A percentile compares a stretch with the other conserved stretches of the same genome.
These are phyloP conservation scores for Falcunculus frontatus DNA, from an alignment of 2,113 vertebrate species.

Conservation along the genomic window DNA sequence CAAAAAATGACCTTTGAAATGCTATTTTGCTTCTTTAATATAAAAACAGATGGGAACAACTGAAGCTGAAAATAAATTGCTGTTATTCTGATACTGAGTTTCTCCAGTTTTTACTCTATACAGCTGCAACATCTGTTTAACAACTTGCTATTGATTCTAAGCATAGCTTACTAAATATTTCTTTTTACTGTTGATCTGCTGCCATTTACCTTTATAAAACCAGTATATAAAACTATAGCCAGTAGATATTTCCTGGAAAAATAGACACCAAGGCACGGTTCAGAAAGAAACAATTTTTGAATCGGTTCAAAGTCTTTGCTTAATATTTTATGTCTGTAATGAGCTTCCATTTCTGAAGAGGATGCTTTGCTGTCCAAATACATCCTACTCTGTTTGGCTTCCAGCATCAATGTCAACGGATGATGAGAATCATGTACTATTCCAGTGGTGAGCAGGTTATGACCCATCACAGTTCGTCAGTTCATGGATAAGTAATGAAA, in stretches of 20 bases:
- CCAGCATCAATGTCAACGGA: neutral
- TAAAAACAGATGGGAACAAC: neutral
- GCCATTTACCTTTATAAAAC: neutral
- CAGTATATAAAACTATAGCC: neutral
- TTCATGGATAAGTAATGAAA: constrained; percentile 61
- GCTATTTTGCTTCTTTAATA: neutral
- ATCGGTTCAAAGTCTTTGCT: neutral
- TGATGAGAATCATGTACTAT: neutral
- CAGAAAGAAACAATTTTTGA: neutral
- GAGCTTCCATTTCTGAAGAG: neutral
- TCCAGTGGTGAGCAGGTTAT: constrained; percentile 10
- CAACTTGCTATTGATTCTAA: neutral
- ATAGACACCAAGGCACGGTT: neutral
- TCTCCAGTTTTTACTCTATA: neutral
- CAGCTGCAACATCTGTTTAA: neutral
- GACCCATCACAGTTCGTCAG: constrained; percentile 35
- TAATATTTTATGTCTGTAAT: neutral
- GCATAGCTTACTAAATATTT: neutral
- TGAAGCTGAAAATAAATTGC: neutral
- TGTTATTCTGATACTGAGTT: neutral
- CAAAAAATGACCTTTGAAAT: constrained; percentile 46
- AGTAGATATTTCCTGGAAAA: neutral
- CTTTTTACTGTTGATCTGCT: neutral
- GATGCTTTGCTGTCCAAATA: neutral
- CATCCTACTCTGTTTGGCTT: neutral